Percentiles rank a stretch among this genome's conserved stretches.
These are phyloP conservation scores for Micrasema longulum DNA, from an alignment of 1,140 invertebrate genomes.

Conservation along the genomic window DNA sequence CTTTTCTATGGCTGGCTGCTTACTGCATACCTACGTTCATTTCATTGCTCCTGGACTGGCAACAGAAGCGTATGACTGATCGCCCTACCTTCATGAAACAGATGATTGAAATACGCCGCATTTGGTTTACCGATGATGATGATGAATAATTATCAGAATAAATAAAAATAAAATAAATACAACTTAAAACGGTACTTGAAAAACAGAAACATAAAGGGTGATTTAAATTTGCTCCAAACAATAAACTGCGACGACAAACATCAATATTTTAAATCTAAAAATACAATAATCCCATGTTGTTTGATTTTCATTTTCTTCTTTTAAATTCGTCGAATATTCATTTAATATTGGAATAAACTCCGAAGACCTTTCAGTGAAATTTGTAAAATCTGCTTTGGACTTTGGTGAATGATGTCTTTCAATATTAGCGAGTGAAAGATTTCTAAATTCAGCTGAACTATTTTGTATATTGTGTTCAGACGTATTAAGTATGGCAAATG, in stretches of 20 bases:
- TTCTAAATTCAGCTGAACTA: conserved; percentile 54
- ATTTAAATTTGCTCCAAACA: conserved; percentile 63
- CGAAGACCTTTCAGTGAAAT: neutral
- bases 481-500: conserved; percentile 27
- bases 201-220: no score
- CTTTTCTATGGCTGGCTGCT: no score
- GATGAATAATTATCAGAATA: no score
- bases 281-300: conserved; percentile 61
- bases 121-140: no score
- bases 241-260: conserved; percentile 63
- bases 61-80: no score
- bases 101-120: no score
- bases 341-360: neutral
- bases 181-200: no score
- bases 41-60: no score
- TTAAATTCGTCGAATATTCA: conserved; percentile 54
- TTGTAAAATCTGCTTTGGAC: conserved; percentile 30
- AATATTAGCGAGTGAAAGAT: conserved; percentile 59
- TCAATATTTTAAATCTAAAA: conserved; percentile 60
- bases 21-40: no score
- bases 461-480: conserved; percentile 37
- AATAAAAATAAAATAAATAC: no score
- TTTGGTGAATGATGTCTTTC: conserved; percentile 58
- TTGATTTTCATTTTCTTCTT: conserved; percentile 4
- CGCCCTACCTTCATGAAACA: no score